Conservation (phyloP, 2,113 vertebrate genomes). For the Castor canadensis region DNA sequence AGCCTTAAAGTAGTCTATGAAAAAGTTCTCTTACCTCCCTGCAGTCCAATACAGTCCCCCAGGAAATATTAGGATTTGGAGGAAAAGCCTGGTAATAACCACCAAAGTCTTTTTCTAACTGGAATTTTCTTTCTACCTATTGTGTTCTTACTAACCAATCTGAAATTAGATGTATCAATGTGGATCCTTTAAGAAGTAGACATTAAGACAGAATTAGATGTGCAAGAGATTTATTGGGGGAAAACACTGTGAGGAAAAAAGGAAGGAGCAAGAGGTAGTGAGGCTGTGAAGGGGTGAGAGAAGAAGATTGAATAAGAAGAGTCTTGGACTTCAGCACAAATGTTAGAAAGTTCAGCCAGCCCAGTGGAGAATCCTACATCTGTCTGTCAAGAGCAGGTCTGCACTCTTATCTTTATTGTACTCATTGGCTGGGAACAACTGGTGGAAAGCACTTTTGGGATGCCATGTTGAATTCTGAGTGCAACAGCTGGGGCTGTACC, state of each 20-base stretch:
- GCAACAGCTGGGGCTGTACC: not conserved
- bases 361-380: not conserved
- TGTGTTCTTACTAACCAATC: not conserved
- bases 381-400: not conserved
- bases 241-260: not conserved
- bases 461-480: not conserved
- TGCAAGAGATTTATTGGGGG: not conserved
- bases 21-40: not conserved
- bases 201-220: not conserved
- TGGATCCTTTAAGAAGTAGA: not conserved
- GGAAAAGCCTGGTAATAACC: not conserved
- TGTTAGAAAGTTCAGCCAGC: not conserved
- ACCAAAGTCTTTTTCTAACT: not conserved
- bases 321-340: not conserved
- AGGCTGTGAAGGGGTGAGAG: not conserved
- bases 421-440: not conserved
- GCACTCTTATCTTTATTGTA: not conserved
- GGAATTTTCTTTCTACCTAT: not conserved
- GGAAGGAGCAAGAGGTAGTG: not conserved
- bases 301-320: fast-evolving
- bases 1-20: not conserved
- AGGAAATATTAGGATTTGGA: not conserved
- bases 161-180: too few relatives aligned
- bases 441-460: not conserved
- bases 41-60: not conserved